These are phyloP conservation scores for Pantherophis vulpinus DNA, from an alignment of 2,797 vertebrate species.

Conservation along the genomic window DNA sequence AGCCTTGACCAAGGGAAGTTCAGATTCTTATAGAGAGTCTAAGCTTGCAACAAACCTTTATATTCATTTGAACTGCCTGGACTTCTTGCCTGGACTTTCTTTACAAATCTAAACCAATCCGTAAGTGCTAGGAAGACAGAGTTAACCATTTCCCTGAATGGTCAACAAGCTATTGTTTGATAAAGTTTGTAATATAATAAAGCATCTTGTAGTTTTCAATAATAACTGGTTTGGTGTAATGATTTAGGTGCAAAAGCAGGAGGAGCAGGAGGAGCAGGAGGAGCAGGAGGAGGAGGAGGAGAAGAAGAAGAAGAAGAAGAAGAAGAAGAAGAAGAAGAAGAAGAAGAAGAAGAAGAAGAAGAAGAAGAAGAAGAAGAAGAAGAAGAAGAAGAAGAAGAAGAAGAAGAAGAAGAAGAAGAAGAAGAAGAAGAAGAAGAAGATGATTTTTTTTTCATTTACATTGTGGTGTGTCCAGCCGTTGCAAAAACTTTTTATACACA, in stretches of 20 bases:
- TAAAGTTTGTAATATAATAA: neutral
- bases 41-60: neutral
- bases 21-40: neutral
- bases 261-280: too few species aligned
- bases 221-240: neutral
- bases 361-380: too few species aligned
- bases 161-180: neutral
- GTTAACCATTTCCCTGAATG: neutral
- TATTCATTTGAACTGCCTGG: neutral
- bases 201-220: neutral
- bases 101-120: neutral
- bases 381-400: too few species aligned
- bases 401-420: too few species aligned
- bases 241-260: neutral
- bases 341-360: too few species aligned
- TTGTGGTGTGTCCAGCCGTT: neutral
- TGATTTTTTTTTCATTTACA: neutral
- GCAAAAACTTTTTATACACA: neutral
- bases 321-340: too few species aligned
- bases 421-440: too few species aligned
- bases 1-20: neutral
- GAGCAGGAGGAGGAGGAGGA: rapidly evolving
- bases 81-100: neutral
- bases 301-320: too few species aligned
- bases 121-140: neutral